A percentile compares a stretch with the other conserved stretches of the same genome.
Evolutionary conservation across 2,113 vertebrate species (phyloP).

Genomic region (Oreochromis tanganicae): DNA sequence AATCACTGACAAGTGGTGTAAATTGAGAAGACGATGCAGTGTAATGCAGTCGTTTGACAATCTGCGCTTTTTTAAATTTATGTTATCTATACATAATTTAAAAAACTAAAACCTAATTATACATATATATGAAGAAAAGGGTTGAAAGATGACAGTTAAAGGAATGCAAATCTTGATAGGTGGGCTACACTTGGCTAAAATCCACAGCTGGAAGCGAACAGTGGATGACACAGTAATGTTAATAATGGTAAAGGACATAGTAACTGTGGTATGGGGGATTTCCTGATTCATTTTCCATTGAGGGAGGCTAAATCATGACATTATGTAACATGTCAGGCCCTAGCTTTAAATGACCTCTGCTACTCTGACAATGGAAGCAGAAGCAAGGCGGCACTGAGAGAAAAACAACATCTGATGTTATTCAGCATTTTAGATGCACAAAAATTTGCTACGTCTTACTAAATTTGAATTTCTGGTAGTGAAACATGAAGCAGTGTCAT

Average conservation of each 20-base stretch:
- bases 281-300: constrained; percentile 31
- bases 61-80: background rate
- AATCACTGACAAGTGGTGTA: constrained; percentile 31
- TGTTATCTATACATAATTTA: background rate
- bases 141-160: background rate
- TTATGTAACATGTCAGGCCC: constrained; percentile 36
- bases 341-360: constrained; percentile 24
- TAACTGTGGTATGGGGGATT: background rate
- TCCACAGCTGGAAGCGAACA: background rate
- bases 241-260: background rate
- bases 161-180: background rate
- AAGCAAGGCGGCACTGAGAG: background rate
- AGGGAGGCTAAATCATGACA: constrained; percentile 1
- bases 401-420: background rate
- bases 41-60: background rate
- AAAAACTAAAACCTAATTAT: background rate
- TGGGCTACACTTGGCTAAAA: background rate
- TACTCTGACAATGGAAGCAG: constrained; percentile 13
- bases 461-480: background rate
- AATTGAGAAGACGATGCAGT: constrained; percentile 18
- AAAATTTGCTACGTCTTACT: background rate
- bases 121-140: background rate
- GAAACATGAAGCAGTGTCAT: constrained; percentile 34
- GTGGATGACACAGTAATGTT: background rate
- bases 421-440: background rate